Base-by-base conservation (phyloP, 2,113 vertebrate genomes). In the Oncorhynchus masou region DNA sequence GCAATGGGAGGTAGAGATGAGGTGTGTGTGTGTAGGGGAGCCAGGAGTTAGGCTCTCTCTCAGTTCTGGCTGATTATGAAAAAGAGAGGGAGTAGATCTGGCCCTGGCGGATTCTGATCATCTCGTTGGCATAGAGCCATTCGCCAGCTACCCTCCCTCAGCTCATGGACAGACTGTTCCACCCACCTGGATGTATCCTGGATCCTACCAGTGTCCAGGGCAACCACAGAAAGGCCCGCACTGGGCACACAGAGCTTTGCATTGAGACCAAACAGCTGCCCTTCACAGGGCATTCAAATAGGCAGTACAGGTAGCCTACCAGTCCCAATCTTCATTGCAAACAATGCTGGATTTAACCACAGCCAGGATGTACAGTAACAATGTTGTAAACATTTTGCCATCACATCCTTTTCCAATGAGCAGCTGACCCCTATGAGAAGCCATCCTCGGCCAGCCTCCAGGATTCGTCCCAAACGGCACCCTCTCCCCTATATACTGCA, bases 71-170 rank as follows among this genome's bases (percentile, higher is more conserved):
- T 66, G 60, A 5, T 71, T 73, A 76, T 62, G 82, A 84, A 69
- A 73, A 73, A 79, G 81, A 89, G 88, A 88, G 78, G 70, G 51
- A 81, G 84, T 74, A 81, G 84, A 59, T 79, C 78, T 78, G 77
- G 73, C 51, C 4, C 3, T 54, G 59, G 59, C 13, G n/a, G 59
- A n/a, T 75, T 31, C 34, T 13, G 68, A 69, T 45, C 27, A 34
- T 24, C 3, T n/a, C 2, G 4, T n/a, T 19, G 68, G 19, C 3
- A 69, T 5, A n/a, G 68, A 31, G 16, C 31, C 31, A 45, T 12
- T 24, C 59, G 11, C 59, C 59, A 62, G 22, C 20, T 19, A 22
- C 59, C 59, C 59, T 22, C 59, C 59, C 19, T 22, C 59, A 62
- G 59, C n/a, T n/a, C n/a, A 8, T 3, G 20, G 59, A 45, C 39